phyloP scores from a whole-genome alignment of 1,140 invertebrate genomes.

The Mizuhopecten yessoensis region DNA sequence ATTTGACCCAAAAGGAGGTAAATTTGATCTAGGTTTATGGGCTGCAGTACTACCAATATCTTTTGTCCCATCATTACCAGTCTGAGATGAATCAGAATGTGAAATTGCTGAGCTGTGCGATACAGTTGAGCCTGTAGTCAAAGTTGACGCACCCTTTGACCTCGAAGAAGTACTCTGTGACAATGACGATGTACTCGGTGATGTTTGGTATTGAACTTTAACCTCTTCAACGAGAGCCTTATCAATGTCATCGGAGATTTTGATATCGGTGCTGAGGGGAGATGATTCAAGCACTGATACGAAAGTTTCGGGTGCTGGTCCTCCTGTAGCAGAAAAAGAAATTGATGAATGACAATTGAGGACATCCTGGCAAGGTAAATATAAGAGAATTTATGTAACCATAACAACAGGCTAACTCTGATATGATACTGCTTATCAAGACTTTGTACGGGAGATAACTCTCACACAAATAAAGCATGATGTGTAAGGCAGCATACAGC shows the following conservation, averaged over 20 bases:
- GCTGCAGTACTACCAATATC: not conserved
- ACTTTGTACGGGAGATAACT: too few species aligned
- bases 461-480: too few species aligned
- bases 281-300: not conserved
- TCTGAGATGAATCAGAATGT: not conserved
- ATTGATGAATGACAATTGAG: too few species aligned
- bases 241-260: not conserved
- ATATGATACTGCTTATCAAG: too few species aligned
- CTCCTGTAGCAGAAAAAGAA: too few species aligned
- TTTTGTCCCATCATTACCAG: not conserved
- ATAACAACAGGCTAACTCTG: too few species aligned
- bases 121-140: not conserved
- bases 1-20: not conserved
- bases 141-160: not conserved
- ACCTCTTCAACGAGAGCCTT: not conserved
- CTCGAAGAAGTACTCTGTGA: not conserved
- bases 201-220: not conserved
- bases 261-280: not conserved
- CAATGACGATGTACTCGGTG: not conserved
- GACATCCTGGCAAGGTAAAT: not conserved
- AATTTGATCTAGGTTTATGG: not conserved
- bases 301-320: not conserved
- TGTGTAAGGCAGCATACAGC: too few species aligned
- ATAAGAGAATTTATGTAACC: not conserved
- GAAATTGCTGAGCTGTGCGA: not conserved